Evolutionary conservation across 2,888 invertebrate species (phyloP).

Genomic region (Mythimna albipuncta): DNA sequence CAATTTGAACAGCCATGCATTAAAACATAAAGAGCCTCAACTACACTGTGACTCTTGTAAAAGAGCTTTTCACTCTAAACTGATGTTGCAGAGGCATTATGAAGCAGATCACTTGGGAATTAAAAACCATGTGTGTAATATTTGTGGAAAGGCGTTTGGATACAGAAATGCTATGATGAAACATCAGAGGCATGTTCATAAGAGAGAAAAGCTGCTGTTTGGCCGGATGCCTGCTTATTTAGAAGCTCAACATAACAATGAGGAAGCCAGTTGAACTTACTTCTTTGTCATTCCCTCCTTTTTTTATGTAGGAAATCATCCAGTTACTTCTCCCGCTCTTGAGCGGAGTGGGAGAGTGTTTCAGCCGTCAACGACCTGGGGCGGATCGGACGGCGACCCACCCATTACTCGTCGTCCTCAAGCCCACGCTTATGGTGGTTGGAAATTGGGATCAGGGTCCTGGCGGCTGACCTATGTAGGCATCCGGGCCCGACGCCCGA

Average conservation of each 20-base stretch:
- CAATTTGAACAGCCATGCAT: constrained; percentile 79
- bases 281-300: neutral
- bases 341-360: no score
- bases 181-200: constrained; percentile 80
- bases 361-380: no score
- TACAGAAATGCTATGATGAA: constrained; percentile 83
- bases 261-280: constrained; percentile 31
- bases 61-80: constrained; percentile 76
- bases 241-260: constrained; percentile 60
- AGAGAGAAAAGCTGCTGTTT: constrained; percentile 74
- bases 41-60: constrained; percentile 79
- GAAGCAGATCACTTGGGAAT: constrained; percentile 80
- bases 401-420: no score
- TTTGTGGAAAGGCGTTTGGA: constrained; percentile 82
- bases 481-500: no score
- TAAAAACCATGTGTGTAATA: constrained; percentile 79
- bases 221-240: constrained; percentile 76
- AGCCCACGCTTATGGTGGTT: no score
- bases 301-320: no score
- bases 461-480: no score
- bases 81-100: constrained; percentile 74
- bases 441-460: no score
- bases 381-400: no score
- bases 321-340: no score
- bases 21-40: constrained; percentile 77